Evolutionary conservation across 2,797 vertebrate genomes (phyloP).

Genomic region (Protosalanx chinensis): DNA sequence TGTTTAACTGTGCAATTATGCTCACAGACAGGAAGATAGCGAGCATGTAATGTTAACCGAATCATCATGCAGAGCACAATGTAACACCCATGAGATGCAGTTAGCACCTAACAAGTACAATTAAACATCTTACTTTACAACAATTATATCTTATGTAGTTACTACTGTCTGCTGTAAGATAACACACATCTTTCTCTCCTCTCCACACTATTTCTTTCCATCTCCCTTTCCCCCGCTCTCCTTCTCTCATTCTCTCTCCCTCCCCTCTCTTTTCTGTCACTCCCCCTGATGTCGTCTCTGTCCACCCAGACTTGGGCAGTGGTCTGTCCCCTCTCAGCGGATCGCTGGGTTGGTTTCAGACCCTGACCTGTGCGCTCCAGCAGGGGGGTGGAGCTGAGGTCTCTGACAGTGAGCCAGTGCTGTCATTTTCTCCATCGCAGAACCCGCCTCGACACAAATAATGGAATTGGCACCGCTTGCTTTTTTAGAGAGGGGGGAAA

Average conservation of each 20-base stretch:
- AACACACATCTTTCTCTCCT: not conserved
- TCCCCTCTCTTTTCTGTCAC: not conserved
- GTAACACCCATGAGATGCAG: not conserved
- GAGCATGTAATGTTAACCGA: not conserved
- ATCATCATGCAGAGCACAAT: constrained; percentile 7
- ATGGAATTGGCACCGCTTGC: constrained; percentile 68
- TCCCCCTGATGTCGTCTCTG: constrained; percentile 12
- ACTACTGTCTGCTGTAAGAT: not conserved
- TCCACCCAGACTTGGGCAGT: not conserved
- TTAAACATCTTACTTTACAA: too few species aligned
- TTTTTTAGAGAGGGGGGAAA: constrained; percentile 60
- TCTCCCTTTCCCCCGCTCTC: constrained; percentile 12
- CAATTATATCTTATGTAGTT: too few species aligned
- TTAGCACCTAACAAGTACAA: too few species aligned
- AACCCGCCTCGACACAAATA: constrained; percentile 71
- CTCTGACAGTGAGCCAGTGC: constrained; percentile 57
- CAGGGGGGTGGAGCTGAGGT: constrained; percentile 34
- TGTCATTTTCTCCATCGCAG: constrained; percentile 69
- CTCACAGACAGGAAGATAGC: not conserved
- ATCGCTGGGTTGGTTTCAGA: constrained; percentile 55
- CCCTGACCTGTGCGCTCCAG: constrained; percentile 44
- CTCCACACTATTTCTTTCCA: too few species aligned
- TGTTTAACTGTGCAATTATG: too few species aligned
- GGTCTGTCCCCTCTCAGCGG: constrained; percentile 26
- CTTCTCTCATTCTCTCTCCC: constrained; percentile 3